Conservation (phyloP, 2,797 vertebrate species). For the Carapus acus region DNA sequence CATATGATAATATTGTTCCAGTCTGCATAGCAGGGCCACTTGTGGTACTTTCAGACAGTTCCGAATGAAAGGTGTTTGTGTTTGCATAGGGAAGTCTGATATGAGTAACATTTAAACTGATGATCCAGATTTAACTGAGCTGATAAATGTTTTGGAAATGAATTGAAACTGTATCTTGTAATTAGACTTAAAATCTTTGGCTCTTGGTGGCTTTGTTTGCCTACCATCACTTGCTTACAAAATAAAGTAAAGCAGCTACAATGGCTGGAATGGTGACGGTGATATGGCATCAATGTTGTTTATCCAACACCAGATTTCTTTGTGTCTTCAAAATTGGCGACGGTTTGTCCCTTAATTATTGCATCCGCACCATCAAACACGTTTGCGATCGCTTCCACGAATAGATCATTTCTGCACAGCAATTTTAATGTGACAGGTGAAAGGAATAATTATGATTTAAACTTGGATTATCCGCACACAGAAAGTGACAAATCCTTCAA, state of each 20-base stretch:
- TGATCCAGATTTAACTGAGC: conserved; percentile 36
- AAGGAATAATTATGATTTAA: conserved; percentile 1
- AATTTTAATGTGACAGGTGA: neutral
- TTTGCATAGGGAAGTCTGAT: conserved; percentile 18
- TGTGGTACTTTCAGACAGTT: conserved; percentile 11
- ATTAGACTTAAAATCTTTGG: conserved; percentile 1
- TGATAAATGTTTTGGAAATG: conserved; percentile 11
- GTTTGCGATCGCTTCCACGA: neutral
- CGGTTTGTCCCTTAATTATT: neutral
- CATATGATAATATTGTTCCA: conserved; percentile 29
- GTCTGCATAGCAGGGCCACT: conserved; percentile 10
- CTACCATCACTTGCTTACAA: neutral
- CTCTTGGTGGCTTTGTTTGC: conserved; percentile 7
- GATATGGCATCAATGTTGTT: no score
- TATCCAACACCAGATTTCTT: no score
- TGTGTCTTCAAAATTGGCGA: no score
- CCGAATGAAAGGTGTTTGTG: conserved; percentile 18
- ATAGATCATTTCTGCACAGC: neutral
- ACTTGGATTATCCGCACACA: neutral
- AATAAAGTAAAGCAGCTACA: no score
- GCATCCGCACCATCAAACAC: neutral
- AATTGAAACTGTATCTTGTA: conserved; percentile 24
- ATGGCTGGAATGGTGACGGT: no score
- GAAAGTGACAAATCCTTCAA: conserved; percentile 6
- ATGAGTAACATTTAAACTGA: conserved; percentile 20